Conservation (phyloP, 1,140 invertebrate species). For the Temnothorax nylanderi region DNA sequence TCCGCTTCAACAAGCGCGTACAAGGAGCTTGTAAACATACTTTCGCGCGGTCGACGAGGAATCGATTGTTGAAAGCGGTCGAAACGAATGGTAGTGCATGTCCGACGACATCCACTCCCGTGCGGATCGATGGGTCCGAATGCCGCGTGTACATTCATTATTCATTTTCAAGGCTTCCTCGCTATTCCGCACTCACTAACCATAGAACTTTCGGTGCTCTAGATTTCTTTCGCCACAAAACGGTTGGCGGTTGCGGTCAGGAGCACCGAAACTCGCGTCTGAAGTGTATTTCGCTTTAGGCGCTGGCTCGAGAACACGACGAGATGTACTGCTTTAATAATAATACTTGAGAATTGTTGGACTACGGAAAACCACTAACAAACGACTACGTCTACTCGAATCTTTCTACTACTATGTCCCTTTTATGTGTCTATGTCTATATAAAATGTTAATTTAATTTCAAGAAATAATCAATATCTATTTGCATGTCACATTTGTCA, state of each 20-base stretch:
- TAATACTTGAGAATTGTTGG: not conserved
- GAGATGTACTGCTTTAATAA: not conserved
- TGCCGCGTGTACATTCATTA: conserved; percentile 65
- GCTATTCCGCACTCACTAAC: conserved; percentile 4
- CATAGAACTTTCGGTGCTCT: conserved; percentile 29
- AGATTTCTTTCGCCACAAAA: conserved; percentile 36
- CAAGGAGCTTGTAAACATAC: conserved; percentile 44
- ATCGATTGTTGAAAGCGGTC: conserved; percentile 45
- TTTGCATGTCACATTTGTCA: not conserved
- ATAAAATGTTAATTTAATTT: not conserved
- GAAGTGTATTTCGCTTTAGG: not conserved
- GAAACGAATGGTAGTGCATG: conserved; percentile 32
- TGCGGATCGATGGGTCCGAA: conserved; percentile 23
- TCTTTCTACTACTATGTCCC: not conserved
- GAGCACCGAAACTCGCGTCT: not conserved
- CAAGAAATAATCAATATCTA: not conserved
- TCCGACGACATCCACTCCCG: conserved; percentile 12
- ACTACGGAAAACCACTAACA: not conserved
- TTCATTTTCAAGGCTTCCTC: conserved; percentile 51
- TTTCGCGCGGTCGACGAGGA: conserved; percentile 8
- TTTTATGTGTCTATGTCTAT: not conserved
- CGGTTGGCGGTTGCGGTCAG: not conserved
- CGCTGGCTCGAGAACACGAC: not conserved
- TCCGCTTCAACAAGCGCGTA: not conserved
- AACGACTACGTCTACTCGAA: not conserved